These are phyloP conservation scores for Drosophila jambulina DNA, from an alignment of 1,140 invertebrate genomes.

Conservation along the genomic window DNA sequence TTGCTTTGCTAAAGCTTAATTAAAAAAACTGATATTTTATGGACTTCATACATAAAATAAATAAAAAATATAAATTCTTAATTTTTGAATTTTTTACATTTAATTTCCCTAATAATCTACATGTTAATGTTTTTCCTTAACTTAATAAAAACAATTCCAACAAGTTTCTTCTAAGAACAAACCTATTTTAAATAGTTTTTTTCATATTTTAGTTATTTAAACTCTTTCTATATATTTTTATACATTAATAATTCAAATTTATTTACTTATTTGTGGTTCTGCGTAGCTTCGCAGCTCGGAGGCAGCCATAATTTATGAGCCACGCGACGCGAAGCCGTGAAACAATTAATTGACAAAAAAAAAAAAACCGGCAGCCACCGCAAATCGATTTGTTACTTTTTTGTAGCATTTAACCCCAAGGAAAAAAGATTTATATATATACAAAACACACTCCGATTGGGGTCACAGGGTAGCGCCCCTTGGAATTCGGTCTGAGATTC, in stretches of 20 bases:
- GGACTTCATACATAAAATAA: too few species aligned
- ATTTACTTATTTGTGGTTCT: neutral
- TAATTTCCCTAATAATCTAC: too few species aligned
- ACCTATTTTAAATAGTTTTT: neutral
- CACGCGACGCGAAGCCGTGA: neutral
- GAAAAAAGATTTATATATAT: neutral
- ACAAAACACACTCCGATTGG: slow-evolving; percentile 16
- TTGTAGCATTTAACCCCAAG: slow-evolving; percentile 28
- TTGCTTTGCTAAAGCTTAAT: too few species aligned
- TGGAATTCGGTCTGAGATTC: slow-evolving; percentile 11
- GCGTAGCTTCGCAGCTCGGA: neutral
- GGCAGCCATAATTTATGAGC: slow-evolving; percentile 18
- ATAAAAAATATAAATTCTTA: too few species aligned
- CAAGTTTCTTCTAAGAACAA: too few species aligned
- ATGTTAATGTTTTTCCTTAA: too few species aligned
- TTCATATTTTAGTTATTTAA: neutral
- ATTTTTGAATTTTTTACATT: too few species aligned
- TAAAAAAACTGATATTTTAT: too few species aligned
- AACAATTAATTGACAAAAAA: slow-evolving; percentile 41
- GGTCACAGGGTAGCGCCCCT: slow-evolving; percentile 45
- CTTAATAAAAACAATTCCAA: too few species aligned
- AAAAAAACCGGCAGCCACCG: slow-evolving; percentile 24
- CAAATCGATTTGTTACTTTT: slow-evolving; percentile 39
- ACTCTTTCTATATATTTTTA: too few species aligned
- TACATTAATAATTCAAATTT: neutral